Evolutionary conservation across 2,797 vertebrate species (phyloP).

Genomic region (Cebuella pygmaea): DNA sequence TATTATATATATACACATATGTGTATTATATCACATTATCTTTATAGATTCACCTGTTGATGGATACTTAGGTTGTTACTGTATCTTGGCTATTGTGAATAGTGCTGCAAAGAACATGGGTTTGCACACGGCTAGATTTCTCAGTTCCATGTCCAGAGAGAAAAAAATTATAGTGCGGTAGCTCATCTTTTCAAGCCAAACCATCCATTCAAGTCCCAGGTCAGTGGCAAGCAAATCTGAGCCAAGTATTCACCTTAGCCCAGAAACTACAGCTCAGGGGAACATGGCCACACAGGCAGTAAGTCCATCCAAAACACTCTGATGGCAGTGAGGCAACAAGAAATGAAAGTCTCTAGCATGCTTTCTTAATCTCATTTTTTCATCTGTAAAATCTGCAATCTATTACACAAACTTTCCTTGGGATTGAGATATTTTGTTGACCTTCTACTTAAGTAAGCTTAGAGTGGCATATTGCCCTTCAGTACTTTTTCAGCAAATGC

Average conservation of each 20-base stretch:
- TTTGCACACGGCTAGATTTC: background rate
- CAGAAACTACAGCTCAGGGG: background rate
- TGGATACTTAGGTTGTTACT: background rate
- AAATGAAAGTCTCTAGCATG: background rate
- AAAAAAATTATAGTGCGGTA: background rate
- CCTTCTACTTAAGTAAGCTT: slow-evolving; percentile 9
- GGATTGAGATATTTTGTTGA: background rate
- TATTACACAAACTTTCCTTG: background rate
- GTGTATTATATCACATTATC: background rate
- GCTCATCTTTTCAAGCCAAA: background rate
- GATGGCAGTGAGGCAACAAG: background rate
- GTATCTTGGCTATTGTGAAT: background rate
- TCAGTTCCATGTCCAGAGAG: background rate
- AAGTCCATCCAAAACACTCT: background rate
- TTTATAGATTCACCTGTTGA: background rate
- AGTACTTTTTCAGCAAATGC: slow-evolving; percentile 17
- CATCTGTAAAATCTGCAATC: background rate
- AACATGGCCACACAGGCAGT: background rate
- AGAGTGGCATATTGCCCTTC: background rate
- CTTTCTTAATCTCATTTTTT: background rate
- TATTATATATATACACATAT: background rate
- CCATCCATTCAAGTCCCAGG: background rate
- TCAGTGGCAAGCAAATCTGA: background rate
- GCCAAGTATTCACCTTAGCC: background rate
- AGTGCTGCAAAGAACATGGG: background rate